phyloP scores from a whole-genome alignment of 92 coral and sea anemone genomes.

The Epizoanthus illoricatus region DNA sequence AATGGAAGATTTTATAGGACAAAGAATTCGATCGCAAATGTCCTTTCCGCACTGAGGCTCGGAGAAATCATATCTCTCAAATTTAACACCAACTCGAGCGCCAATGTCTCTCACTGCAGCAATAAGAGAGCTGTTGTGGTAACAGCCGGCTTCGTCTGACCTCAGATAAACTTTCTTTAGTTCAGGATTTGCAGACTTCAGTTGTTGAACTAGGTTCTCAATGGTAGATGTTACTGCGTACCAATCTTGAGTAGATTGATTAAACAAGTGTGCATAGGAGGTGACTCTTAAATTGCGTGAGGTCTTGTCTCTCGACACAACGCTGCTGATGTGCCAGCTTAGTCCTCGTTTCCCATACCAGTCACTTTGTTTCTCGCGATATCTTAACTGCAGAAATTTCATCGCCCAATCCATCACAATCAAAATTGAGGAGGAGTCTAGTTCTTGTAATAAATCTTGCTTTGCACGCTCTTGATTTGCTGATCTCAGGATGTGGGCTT shows the following conservation, averaged over 20 bases:
- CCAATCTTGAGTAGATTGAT: slow-evolving; percentile 33
- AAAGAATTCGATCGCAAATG: slow-evolving; percentile 47
- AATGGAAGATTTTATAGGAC: slow-evolving; percentile 40
- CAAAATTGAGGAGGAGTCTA: slow-evolving; percentile 37
- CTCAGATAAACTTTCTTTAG: slow-evolving; percentile 16
- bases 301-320: background rate
- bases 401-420: slow-evolving; percentile 57
- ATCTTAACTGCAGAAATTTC: slow-evolving; percentile 41
- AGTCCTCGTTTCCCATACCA: slow-evolving; percentile 56
- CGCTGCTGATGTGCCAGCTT: slow-evolving; percentile 42
- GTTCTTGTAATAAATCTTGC: slow-evolving; percentile 28
- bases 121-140: slow-evolving; percentile 32
- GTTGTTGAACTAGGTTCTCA: slow-evolving; percentile 13
- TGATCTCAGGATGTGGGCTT: slow-evolving; percentile 45
- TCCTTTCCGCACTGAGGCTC: slow-evolving; percentile 52
- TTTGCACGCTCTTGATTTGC: slow-evolving; percentile 45
- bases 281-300: slow-evolving; percentile 2
- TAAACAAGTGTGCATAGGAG: slow-evolving; percentile 42
- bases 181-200: slow-evolving; percentile 17
- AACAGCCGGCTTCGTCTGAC: slow-evolving; percentile 45
- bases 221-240: slow-evolving; percentile 19
- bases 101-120: slow-evolving; percentile 39
- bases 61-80: slow-evolving; percentile 40
- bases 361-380: slow-evolving; percentile 55
- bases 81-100: slow-evolving; percentile 11